phyloP scores from a whole-genome alignment of 2,113 vertebrate species.

The Salvelinus fontinalis region DNA sequence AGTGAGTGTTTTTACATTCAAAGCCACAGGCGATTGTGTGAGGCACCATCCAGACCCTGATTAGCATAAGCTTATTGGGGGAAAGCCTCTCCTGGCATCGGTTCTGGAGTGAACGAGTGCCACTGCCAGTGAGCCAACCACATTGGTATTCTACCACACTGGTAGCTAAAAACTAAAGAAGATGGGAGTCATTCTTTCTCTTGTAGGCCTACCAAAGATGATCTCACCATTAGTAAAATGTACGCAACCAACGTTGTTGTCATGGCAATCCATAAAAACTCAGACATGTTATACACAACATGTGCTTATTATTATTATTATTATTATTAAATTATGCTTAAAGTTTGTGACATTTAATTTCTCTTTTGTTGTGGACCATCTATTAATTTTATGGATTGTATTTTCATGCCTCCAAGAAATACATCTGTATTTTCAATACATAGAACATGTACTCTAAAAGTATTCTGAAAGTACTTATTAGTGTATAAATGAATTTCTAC shows the following conservation, averaged over 20 bases:
- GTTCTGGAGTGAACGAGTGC: not conserved
- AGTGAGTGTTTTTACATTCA: conserved; percentile 39
- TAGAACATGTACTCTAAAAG: too few species aligned
- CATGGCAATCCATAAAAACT: not conserved
- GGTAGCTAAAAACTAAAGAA: conserved; percentile 2
- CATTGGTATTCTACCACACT: conserved; percentile 11
- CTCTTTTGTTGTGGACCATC: too few species aligned
- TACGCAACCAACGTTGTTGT: not conserved
- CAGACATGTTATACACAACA: not conserved
- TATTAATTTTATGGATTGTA: too few species aligned
- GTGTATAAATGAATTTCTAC: too few species aligned
- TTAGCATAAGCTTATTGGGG: conserved; percentile 47
- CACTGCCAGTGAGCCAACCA: conserved; percentile 23
- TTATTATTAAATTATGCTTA: too few species aligned
- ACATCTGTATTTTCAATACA: too few species aligned
- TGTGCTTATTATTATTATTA: too few species aligned
- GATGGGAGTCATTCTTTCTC: conserved; percentile 6
- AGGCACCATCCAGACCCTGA: conserved; percentile 20
- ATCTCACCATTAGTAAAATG: conserved; percentile 7
- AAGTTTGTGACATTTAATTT: too few species aligned
- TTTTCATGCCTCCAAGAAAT: too few species aligned
- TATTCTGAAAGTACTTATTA: too few species aligned
- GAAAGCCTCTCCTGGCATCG: conserved; percentile 26
- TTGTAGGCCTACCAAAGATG: not conserved
- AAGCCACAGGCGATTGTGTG: conserved; percentile 21